Evolutionary conservation across 2,888 invertebrate genomes (phyloP), one percentile per base, ranked within the genome.

Genomic region (Agriopis marginaria): DNA sequence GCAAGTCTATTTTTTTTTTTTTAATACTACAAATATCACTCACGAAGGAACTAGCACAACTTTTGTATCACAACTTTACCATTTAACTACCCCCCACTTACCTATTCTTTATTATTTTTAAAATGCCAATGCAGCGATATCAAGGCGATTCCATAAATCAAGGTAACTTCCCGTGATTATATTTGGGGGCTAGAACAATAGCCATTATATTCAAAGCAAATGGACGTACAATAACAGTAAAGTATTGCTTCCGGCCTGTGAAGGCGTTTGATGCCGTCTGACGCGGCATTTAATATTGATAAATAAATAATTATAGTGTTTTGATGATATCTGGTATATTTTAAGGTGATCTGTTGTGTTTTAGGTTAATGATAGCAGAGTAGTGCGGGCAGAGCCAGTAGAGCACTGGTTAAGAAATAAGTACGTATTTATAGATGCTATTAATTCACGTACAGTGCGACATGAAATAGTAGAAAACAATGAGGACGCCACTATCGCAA

Each of bases 141-240:
- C 73, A 66, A 71, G 71, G 68, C 62, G 50, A 45, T 66, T 66
- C 50, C 65, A 89, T 92, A 91, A 91, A 91, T 92, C 88, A 91
- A 85, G 81, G 84, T 81, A 84, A 87, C 87, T 87, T 87, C 86
- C 87, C 87, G 86, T 83, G 84, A 89, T 91, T 90, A 91, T 86
- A 86, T 90, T 90, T 81, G 72, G 87, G 87, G 82, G 84, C 83
- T 85, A 86, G 87, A 91, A 93, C 93, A 93, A 93, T 93, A 82
- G 91, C 93, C 85, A 93, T 93, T 92, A 93, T 92, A 86, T 88
- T 89, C 87, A 85, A 86, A 89, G 86, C 88, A 90, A 89, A 92
- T 90, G 89, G 88, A 88, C 84, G 86, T 89, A 82, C 81, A 78
- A 85, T 87, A 86, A 86, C 81, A 76, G 84, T 89, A 88, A 90